A percentile compares a stretch with the other conserved stretches of the same genome.
Evolutionary conservation across 2,888 invertebrate species (phyloP).

Genomic region (Hyposoter didymator): DNA sequence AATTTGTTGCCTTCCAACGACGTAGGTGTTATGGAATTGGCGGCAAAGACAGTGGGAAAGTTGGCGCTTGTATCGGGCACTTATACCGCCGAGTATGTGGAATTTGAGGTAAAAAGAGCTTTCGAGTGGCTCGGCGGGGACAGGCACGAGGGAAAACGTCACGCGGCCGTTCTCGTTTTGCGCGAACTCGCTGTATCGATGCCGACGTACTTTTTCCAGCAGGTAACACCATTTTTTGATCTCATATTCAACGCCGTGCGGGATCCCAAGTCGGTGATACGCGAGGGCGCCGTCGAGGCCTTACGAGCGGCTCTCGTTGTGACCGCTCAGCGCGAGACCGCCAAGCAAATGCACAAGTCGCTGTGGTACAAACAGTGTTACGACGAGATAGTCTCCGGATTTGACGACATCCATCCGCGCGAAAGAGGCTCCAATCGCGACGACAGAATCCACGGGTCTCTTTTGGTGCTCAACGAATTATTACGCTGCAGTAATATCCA

Average conservation of each 20-base stretch:
- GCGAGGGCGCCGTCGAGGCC: constrained; percentile 97
- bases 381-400: constrained; percentile 93
- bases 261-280: constrained; percentile 95
- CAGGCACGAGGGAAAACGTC: constrained; percentile 95
- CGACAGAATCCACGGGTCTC: constrained; percentile 96
- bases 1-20: constrained; percentile 96
- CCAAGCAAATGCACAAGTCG: constrained; percentile 94
- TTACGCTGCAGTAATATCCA: constrained; percentile 94
- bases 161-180: constrained; percentile 96
- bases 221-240: constrained; percentile 96
- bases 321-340: constrained; percentile 97
- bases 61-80: constrained; percentile 96
- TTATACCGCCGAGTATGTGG: constrained; percentile 98
- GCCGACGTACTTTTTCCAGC: constrained; percentile 98
- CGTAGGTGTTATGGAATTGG: constrained; percentile 97
- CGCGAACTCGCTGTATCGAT: constrained; percentile 97
- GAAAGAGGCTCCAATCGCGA: constrained; percentile 94
- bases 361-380: constrained; percentile 97
- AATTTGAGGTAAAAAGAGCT: constrained; percentile 97
- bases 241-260: constrained; percentile 96
- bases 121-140: constrained; percentile 98
- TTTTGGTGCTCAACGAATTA: constrained; percentile 97
- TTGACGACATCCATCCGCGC: constrained; percentile 88
- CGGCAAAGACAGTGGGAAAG: constrained; percentile 97
- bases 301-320: constrained; percentile 97